Percentiles rank a stretch among this genome's conserved stretches.
Conservation (phyloP, 1,140 invertebrate genomes). For the Anastatus disparis region DNA sequence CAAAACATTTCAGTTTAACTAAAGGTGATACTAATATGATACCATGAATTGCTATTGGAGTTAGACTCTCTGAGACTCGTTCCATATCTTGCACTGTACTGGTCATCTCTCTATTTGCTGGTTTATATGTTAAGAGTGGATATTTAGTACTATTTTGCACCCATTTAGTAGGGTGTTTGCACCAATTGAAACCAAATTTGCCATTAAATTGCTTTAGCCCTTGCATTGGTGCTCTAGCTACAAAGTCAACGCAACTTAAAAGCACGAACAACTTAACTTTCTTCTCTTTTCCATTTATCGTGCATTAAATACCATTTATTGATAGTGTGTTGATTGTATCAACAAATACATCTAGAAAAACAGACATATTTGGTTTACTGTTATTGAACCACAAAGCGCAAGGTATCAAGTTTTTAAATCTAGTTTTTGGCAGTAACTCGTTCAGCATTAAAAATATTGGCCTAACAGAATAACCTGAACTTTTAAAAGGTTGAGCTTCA, state of each 20-base stretch:
- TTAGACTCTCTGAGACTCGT: no score
- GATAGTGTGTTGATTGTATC: no score
- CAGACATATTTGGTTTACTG: constrained; percentile 11
- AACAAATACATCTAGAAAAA: constrained; percentile 6
- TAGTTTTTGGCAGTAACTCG: not conserved
- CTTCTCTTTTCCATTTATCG: not conserved
- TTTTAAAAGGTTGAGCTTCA: not conserved
- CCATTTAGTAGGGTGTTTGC: not conserved
- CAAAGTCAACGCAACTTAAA: not conserved
- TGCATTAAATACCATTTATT: not conserved
- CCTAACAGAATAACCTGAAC: not conserved
- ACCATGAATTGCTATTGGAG: no score
- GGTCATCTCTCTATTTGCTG: no score
- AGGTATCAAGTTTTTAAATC: not conserved
- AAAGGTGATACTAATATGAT: not conserved
- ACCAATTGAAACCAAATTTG: not conserved
- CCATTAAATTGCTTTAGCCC: no score
- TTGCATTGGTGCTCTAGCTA: no score
- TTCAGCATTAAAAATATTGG: not conserved
- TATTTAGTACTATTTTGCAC: not conserved
- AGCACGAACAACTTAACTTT: not conserved
- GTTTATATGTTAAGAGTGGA: not conserved
- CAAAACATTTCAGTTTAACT: not conserved
- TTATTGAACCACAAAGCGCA: not conserved
- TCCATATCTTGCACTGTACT: no score